phyloP scores from a whole-genome alignment of 2,113 vertebrate genomes.

The Carollia perspicillata region DNA sequence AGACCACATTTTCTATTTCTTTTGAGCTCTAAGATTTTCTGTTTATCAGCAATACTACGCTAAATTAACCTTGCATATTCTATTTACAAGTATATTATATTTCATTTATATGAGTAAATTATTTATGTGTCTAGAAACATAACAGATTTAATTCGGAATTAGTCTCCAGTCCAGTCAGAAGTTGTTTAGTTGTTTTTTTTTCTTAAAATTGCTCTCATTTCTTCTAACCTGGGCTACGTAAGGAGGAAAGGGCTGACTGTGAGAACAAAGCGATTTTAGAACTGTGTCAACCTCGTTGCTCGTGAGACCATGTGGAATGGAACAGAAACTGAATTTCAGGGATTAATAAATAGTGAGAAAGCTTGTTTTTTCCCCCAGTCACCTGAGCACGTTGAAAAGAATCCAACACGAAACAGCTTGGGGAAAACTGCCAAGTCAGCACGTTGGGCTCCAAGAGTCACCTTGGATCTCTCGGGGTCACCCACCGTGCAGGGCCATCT shows the following conservation, averaged over 20 bases:
- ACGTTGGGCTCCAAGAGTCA: fast-evolving
- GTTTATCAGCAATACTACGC: no score
- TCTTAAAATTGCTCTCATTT: background rate
- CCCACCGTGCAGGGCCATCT: background rate
- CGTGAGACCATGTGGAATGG: no score
- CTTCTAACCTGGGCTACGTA: background rate
- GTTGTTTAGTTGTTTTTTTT: background rate
- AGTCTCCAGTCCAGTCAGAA: background rate
- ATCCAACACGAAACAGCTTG: background rate
- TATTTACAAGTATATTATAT: background rate
- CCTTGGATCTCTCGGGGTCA: background rate
- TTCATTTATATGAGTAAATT: background rate
- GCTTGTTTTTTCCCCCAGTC: background rate
- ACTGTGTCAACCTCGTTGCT: background rate
- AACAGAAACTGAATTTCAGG: background rate
- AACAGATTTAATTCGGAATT: background rate
- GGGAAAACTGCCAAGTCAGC: background rate
- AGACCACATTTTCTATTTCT: background rate
- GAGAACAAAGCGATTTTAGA: no score
- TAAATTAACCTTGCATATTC: background rate
- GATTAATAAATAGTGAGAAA: background rate
- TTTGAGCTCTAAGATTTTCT: background rate
- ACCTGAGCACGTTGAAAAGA: background rate
- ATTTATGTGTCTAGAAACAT: background rate
- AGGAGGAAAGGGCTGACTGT: background rate